These are phyloP conservation scores for Rousettus leschenaultii DNA, from an alignment of 2,113 vertebrate genomes.

Conservation along the genomic window DNA sequence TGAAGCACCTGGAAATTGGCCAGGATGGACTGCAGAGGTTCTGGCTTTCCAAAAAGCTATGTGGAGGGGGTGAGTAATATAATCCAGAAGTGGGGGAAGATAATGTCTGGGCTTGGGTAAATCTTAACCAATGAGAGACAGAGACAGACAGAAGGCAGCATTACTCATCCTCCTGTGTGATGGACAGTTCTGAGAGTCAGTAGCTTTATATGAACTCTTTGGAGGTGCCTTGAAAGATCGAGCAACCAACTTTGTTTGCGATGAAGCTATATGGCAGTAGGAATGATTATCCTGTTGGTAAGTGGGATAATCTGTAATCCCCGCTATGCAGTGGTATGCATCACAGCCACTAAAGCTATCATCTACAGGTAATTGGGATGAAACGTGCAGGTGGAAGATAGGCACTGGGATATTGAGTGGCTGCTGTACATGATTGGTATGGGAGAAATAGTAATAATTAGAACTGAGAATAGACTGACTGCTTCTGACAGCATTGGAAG, in stretches of 20 bases:
- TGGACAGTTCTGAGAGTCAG: background rate
- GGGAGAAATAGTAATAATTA: background rate
- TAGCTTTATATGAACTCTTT: background rate
- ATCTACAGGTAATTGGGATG: background rate
- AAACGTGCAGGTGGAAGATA: background rate
- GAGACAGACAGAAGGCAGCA: background rate
- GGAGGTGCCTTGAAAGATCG: background rate
- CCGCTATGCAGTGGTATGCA: background rate
- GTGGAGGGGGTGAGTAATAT: background rate
- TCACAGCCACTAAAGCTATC: background rate
- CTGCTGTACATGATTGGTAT: background rate
- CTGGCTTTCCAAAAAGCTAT: background rate
- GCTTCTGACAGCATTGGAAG: background rate
- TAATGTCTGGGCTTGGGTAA: background rate
- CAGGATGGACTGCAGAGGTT: background rate
- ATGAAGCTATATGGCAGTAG: background rate
- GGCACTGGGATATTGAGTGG: background rate
- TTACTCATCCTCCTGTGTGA: background rate
- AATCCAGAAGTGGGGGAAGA: background rate
- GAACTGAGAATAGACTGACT: background rate
- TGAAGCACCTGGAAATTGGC: background rate
- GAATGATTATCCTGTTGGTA: background rate
- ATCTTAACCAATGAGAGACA: background rate
- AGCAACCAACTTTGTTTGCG: background rate
- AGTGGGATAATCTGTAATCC: background rate